phyloP scores from a whole-genome alignment of 1,140 invertebrate genomes.

The Rhyzopertha dominica region DNA sequence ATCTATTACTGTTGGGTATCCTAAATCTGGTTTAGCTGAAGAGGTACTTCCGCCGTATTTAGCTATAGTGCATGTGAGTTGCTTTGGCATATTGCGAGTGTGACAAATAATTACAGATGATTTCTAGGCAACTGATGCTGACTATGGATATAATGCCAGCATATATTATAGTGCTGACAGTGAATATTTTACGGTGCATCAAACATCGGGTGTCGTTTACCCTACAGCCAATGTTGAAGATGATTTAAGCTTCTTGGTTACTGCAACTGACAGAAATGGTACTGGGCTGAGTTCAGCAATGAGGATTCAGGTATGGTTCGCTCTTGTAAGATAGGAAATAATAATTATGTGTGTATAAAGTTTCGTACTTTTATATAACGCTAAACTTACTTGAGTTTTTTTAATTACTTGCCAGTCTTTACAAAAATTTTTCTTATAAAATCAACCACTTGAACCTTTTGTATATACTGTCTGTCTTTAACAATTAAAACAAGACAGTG shows the following conservation, averaged over 20 bases:
- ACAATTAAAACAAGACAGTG: too few relatives aligned
- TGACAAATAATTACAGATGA: slow-evolving; percentile 5
- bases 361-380: too few relatives aligned
- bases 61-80: slow-evolving; percentile 44
- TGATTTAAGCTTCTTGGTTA: slow-evolving; percentile 11
- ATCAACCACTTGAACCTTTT: too few relatives aligned
- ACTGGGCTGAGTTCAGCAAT: slow-evolving; percentile 2
- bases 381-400: too few relatives aligned
- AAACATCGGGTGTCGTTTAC: slow-evolving; percentile 33
- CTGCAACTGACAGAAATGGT: slow-evolving; percentile 26
- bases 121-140: slow-evolving; percentile 34
- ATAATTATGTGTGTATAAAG: too few relatives aligned
- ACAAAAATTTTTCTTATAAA: too few relatives aligned
- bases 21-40: slow-evolving; percentile 41
- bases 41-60: slow-evolving; percentile 44
- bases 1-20: slow-evolving; percentile 49
- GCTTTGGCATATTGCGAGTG: slow-evolving; percentile 11
- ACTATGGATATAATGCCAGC: slow-evolving; percentile 26
- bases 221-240: slow-evolving; percentile 20
- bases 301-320: slow-evolving; percentile 13
- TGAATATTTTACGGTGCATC: slow-evolving; percentile 25
- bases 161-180: slow-evolving; percentile 27
- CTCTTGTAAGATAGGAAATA: too few relatives aligned
- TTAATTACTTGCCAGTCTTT: too few relatives aligned
- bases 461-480: too few relatives aligned